Evolutionary conservation across 92 coral and sea anemone species (phyloP), one percentile per base, ranked within the genome.

Genomic region (Epizoanthus ramosus): DNA sequence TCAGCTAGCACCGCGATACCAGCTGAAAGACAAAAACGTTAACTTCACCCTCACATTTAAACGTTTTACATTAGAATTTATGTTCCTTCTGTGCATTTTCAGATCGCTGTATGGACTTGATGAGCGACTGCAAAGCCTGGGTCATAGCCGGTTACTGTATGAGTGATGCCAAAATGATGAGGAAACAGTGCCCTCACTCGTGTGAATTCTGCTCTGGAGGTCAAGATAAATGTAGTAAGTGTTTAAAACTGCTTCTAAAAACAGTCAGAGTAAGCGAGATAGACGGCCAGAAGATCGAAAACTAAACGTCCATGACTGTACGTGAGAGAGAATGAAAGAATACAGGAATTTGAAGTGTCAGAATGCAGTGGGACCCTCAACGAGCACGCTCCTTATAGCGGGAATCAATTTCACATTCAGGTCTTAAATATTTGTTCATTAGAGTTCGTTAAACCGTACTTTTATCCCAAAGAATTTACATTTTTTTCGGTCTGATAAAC

Each of bases 61-160:
- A 28, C 31, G 31, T 28, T 28, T 28, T 28, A 28, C 31, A 28
- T 28, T 28, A 28, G 31, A 2, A 41, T 41, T 71, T 18, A 7
- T 72, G 21, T 18, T 41, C 4, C 24, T n/a, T 5, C 53, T 15
- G 2, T 22, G 21, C 23, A 19, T n/a, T 65, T 77, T 57, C 77
- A 93, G 97, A 85, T 54, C 50, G 70, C 65, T 93, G 97, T 63
- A 88, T 85, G 92, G 91, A 93, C 83, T 52, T 74, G 17, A 72
- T 80, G 56, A 63, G 37, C 33, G 92, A 93, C 3, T 93, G 97
- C 73, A 67, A 52, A 8, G 79, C 57, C 66, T 92, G 88, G 94
- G 85, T 84, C 9, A 66, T 68, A 35, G 76, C 75, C 12, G 97
- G 97, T 5, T 84, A 85, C 64, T 93, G 97, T 22, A 37, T 71